A percentile compares a stretch with the other conserved stretches of the same genome.
Evolutionary conservation across 2,113 vertebrate genomes (phyloP).

Genomic region (Fukomys damarensis): DNA sequence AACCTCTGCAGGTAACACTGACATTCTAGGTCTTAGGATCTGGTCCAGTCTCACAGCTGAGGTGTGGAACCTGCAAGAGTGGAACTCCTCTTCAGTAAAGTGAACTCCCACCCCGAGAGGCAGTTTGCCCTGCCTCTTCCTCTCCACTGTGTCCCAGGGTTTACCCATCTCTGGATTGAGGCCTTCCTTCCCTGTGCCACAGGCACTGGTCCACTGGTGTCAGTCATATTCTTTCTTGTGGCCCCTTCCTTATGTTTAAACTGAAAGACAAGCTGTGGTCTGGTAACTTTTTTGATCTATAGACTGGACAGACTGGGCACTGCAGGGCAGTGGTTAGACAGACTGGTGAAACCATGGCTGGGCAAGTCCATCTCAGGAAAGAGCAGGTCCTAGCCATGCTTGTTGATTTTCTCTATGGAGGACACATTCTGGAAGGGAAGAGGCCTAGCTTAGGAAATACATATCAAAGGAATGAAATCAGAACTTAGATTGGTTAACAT

Average conservation of each 20-base stretch:
- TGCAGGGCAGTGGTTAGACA: background rate
- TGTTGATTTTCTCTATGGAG: background rate
- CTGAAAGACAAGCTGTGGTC: background rate
- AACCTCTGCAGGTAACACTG: background rate
- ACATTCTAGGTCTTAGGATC: background rate
- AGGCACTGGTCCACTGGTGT: background rate
- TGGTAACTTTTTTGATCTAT: background rate
- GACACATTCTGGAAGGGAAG: background rate
- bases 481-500: background rate
- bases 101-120: background rate
- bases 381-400: background rate
- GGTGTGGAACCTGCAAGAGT: background rate
- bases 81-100: background rate
- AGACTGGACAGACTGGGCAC: accelerated
- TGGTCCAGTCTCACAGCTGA: background rate
- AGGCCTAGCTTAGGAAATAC: background rate
- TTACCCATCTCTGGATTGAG: background rate
- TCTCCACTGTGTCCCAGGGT: background rate
- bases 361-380: background rate
- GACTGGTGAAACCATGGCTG: background rate
- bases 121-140: background rate
- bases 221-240: background rate
- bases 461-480: background rate
- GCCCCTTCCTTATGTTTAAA: background rate
- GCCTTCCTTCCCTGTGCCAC: background rate